phyloP scores from a whole-genome alignment of 2,113 vertebrate genomes.

The Tamias sibiricus region DNA sequence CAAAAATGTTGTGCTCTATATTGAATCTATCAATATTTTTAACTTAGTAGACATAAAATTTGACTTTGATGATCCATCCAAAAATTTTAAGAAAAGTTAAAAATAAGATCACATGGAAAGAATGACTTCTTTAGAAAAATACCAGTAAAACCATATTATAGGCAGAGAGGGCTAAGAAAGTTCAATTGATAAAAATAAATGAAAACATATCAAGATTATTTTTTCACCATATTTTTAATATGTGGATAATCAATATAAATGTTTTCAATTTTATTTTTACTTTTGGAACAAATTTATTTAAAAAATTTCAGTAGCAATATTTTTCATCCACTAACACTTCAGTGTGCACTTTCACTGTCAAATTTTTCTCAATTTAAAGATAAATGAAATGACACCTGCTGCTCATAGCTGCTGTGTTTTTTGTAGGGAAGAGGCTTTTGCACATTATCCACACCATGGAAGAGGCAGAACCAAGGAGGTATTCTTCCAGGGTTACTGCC shows the following conservation, averaged over 20 bases:
- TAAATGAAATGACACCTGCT: neutral
- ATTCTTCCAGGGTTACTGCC: neutral
- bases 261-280: neutral
- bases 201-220: neutral
- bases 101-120: neutral
- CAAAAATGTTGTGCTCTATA: neutral
- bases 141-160: neutral
- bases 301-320: neutral
- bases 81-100: constrained; percentile 12
- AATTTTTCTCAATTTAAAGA: neutral
- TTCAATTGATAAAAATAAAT: constrained; percentile 26
- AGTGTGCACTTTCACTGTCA: neutral
- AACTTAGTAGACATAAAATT: neutral
- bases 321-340: neutral
- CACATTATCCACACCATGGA: neutral
- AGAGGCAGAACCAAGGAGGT: neutral
- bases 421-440: neutral
- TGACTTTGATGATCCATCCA: neutral
- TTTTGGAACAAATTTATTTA: neutral
- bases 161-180: neutral
- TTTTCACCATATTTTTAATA: constrained; percentile 5
- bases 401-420: neutral
- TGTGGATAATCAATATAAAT: neutral
- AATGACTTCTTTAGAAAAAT: neutral
- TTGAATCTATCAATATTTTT: neutral